Percentiles rank a stretch among this genome's conserved stretches.
phyloP scores from a whole-genome alignment of 2,888 invertebrate species.

The Drosophila cracens region DNA sequence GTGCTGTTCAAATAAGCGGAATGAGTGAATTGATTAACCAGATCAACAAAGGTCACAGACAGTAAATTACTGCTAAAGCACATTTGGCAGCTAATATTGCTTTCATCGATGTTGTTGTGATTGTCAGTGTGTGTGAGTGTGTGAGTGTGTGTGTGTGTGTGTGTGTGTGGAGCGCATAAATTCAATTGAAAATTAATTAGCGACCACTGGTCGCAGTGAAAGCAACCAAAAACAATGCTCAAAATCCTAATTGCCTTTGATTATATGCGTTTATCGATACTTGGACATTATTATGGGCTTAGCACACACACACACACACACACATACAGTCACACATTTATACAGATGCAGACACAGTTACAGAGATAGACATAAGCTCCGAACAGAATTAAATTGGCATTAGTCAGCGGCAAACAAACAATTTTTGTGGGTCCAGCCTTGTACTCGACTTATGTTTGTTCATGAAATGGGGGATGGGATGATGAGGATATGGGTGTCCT shows the following conservation, averaged over 20 bases:
- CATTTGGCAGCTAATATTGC: background rate
- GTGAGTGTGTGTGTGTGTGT: conserved; percentile 14
- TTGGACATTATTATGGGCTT: conserved; percentile 44
- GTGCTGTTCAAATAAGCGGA: background rate
- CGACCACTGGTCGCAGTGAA: conserved; percentile 12
- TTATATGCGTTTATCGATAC: conserved; percentile 66
- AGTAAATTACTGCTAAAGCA: background rate
- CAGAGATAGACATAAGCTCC: conserved; percentile 26
- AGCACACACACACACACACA: conserved; percentile 16
- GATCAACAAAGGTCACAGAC: background rate
- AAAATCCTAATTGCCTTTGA: conserved; percentile 72
- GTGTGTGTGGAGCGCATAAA: conserved; percentile 29
- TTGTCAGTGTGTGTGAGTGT: background rate
- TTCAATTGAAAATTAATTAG: conserved; percentile 72
- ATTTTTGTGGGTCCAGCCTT: conserved; percentile 44
- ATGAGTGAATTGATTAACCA: background rate
- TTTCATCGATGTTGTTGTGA: background rate
- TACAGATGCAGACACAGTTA: background rate
- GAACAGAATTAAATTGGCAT: conserved; percentile 71
- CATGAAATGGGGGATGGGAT: background rate
- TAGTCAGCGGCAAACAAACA: conserved; percentile 46
- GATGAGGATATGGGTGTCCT: background rate
- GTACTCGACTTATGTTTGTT: conserved; percentile 38
- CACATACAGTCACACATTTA: background rate
- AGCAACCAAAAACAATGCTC: conserved; percentile 34